These are phyloP conservation scores for Gymnobelideus leadbeateri DNA, from an alignment of 2,113 vertebrate genomes.

Conservation along the genomic window DNA sequence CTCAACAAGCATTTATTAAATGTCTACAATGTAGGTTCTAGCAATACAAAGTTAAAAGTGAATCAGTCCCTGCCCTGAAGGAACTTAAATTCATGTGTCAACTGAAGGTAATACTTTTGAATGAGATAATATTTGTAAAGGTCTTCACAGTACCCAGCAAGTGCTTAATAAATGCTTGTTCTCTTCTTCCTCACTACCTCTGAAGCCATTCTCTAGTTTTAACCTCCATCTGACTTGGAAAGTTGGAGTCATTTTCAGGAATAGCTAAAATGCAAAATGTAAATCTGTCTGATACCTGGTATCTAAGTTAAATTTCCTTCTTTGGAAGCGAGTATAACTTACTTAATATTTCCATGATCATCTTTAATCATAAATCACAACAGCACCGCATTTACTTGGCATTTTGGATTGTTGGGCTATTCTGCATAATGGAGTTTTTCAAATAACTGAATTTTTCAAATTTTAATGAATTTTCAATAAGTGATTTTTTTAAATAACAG, in stretches of 20 bases:
- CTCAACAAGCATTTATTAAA: background rate
- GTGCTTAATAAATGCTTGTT: background rate
- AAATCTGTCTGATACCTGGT: background rate
- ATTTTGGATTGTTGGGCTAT: background rate
- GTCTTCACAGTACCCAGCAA: background rate
- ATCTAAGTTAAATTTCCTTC: background rate
- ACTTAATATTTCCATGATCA: background rate
- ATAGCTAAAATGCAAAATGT: slow-evolving; percentile 11
- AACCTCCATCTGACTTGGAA: slow-evolving; percentile 1
- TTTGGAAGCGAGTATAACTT: background rate
- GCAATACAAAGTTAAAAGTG: background rate
- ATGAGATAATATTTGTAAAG: background rate
- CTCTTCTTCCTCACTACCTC: background rate
- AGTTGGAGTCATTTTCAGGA: background rate
- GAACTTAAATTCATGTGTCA: background rate
- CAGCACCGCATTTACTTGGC: background rate
- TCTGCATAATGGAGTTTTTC: background rate
- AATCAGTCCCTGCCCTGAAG: background rate
- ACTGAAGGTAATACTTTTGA: background rate
- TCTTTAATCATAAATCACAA: background rate
- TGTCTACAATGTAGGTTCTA: background rate
- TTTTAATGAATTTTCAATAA: background rate
- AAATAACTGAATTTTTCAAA: background rate
- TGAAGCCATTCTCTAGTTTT: background rate
- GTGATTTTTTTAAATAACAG: background rate